Percentiles rank a stretch among this genome's conserved stretches.
phyloP scores from a whole-genome alignment of 2,888 invertebrate genomes.

The Adineta ricciae region DNA sequence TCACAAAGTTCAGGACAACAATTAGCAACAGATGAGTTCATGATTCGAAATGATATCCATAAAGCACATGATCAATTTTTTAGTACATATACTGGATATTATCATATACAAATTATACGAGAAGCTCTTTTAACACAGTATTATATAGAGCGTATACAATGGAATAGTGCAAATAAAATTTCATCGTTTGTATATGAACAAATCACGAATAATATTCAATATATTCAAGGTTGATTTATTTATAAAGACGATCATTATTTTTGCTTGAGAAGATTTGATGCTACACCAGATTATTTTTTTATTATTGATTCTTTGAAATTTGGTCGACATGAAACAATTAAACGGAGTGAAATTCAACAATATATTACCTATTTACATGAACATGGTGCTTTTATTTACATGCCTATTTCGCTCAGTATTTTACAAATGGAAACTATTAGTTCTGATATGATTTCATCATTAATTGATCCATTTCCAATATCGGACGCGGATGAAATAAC shows the following conservation, averaged over 20 bases:
- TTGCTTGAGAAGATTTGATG: neutral
- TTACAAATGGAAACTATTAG: too few relatives aligned
- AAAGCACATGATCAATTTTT: too few relatives aligned
- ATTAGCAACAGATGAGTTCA: neutral
- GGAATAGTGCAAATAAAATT: neutral
- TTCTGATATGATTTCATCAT: too few relatives aligned
- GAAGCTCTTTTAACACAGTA: neutral
- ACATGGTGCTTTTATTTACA: too few relatives aligned
- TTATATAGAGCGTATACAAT: neutral
- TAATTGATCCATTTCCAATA: too few relatives aligned
- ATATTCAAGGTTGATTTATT: neutral
- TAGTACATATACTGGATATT: too few relatives aligned
- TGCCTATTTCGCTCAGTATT: too few relatives aligned
- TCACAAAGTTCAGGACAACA: neutral
- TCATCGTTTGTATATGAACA: neutral
- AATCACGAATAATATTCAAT: neutral
- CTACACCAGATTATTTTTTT: neutral
- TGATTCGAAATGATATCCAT: too few relatives aligned
- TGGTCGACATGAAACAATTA: neutral
- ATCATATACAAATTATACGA: too few relatives aligned
- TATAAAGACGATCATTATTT: neutral
- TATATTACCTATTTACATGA: too few relatives aligned
- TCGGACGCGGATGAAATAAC: too few relatives aligned
- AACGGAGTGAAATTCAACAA: too few relatives aligned
- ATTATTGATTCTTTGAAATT: neutral